Evolutionary conservation across 2,113 vertebrate genomes (phyloP), one percentile per base, ranked within the genome.

Genomic region (Coracopsis vasa): DNA sequence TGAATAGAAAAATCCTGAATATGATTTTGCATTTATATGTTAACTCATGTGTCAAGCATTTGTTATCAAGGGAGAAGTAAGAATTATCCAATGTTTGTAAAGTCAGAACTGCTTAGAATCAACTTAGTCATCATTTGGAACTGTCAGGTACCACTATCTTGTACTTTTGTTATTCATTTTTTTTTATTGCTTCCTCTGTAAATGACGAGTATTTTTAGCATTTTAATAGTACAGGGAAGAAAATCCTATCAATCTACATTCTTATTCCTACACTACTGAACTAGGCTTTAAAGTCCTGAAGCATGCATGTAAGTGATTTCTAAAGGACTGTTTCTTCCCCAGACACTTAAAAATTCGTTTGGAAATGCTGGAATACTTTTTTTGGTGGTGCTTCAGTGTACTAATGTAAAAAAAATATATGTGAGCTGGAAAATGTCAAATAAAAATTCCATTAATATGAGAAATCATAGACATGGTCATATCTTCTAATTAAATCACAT

Each of bases 401-500:
- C 53, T 7, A 42, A 16, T 23, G 11, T 62, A 72, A 93, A 84
- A 79, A 73, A 94, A 80, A 39, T 2, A 71, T 5, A 95, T 44
- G 65, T 53, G 20, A 90, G 53, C 16, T 31, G 37, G 62, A 84
- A 97, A 92, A 61, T 54, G 50, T 53, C 33, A 75, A 47, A 37
- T 56, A 56, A 75, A 62, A 50, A 58, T 51, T 6, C 13, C 21
- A 66, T 87, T 81, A 74, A 54, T 90, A 91, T 61, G 44, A 80
- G 77, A 69, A 62, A 80, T 70, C 56, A 64, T 64, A 82, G 11
- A 23, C 29, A 54, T 9, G 7, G 17, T 54, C 10, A 78, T 91
- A 78, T 90, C n/a, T 95, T 91, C 90, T 93, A 95, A 91, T 94
- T 93, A 37, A 84, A 95, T 93, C 35, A 58, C 31, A 51, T 44